These are phyloP conservation scores for Diaperis boleti DNA, from an alignment of 2,888 invertebrate species.

Conservation along the genomic window DNA sequence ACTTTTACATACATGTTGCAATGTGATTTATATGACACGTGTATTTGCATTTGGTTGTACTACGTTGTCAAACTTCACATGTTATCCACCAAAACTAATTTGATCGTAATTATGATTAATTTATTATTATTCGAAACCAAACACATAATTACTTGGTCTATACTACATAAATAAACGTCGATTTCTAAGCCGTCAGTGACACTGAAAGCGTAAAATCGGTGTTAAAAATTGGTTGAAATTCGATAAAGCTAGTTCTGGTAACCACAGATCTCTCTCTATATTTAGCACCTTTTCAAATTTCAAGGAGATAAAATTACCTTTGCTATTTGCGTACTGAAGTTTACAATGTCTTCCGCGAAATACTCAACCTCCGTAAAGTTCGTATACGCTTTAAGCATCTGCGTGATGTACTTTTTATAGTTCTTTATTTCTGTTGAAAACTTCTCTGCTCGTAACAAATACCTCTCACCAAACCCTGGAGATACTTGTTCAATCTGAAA, in stretches of 20 bases:
- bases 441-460: constrained; percentile 72
- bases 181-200: too few species aligned
- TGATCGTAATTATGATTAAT: constrained; percentile 52
- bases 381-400: constrained; percentile 70
- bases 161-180: neutral
- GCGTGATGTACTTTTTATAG: constrained; percentile 73
- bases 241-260: too few species aligned
- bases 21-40: constrained; percentile 53
- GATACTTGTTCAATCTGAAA: constrained; percentile 75
- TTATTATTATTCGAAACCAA: constrained; percentile 32
- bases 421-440: constrained; percentile 72
- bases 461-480: constrained; percentile 76
- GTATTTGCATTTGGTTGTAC: constrained; percentile 50
- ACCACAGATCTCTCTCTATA: constrained; percentile 1
- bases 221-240: too few species aligned
- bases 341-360: constrained; percentile 73
- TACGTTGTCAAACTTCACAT: constrained; percentile 44
- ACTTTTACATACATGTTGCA: constrained; percentile 55
- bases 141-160: neutral
- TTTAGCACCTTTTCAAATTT: constrained; percentile 34
- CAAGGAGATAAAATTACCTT: constrained; percentile 65
- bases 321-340: constrained; percentile 73
- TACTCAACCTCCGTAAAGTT: constrained; percentile 64
- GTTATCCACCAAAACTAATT: constrained; percentile 51
- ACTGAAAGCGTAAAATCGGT: too few species aligned